These are phyloP conservation scores for Drosophila incognita DNA, from an alignment of 2,888 invertebrate genomes.

Conservation along the genomic window DNA sequence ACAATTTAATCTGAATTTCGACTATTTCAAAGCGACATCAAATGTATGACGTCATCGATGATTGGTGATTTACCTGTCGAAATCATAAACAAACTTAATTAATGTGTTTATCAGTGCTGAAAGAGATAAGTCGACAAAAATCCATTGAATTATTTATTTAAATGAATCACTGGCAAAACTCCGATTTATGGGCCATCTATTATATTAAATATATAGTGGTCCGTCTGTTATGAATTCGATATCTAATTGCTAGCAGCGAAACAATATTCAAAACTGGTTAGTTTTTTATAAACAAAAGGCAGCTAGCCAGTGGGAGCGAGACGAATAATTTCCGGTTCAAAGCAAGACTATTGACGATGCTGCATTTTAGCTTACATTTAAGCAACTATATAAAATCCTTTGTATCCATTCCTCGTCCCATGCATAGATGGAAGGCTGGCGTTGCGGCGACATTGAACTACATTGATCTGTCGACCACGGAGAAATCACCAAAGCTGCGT, in stretches of 20 bases:
- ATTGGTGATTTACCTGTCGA: conserved; percentile 36
- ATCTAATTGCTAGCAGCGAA: background rate
- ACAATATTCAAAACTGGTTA: background rate
- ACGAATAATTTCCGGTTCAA: background rate
- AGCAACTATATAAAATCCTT: background rate
- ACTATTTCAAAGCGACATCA: background rate
- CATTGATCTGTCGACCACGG: conserved; percentile 86
- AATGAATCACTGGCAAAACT: background rate
- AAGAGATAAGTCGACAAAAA: background rate
- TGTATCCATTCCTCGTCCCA: background rate
- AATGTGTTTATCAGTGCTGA: conserved; percentile 9
- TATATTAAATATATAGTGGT: background rate
- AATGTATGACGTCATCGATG: conserved; percentile 51
- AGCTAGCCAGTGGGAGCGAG: background rate
- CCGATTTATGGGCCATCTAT: background rate
- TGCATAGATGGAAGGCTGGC: conserved; percentile 88
- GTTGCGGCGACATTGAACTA: conserved; percentile 90
- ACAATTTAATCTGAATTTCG: background rate
- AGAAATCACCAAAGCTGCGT: conserved; percentile 89
- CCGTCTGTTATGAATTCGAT: background rate
- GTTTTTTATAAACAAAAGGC: background rate
- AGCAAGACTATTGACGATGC: background rate
- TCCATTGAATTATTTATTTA: background rate
- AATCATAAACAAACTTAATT: background rate
- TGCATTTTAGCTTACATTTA: background rate